Percentiles rank a stretch among this genome's conserved stretches.
phyloP scores from a whole-genome alignment of 2,797 vertebrate genomes.

The Falco biarmicus region DNA sequence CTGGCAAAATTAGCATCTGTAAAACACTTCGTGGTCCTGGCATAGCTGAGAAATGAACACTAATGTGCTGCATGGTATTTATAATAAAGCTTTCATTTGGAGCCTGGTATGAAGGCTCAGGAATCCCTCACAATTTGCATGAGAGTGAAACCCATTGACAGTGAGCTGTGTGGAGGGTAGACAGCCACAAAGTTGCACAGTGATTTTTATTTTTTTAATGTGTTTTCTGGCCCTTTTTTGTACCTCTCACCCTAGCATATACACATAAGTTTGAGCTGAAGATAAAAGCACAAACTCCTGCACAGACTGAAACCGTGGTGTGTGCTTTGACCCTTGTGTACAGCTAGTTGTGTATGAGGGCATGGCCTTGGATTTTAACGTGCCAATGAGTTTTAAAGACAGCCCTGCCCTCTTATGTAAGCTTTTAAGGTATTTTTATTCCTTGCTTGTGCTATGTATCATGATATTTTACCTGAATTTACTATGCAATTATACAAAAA shows the following conservation, averaged over 20 bases:
- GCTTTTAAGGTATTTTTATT: not conserved
- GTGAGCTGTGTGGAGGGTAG: not conserved
- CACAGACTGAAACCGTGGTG: not conserved
- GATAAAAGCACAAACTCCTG: not conserved
- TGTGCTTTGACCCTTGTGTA: not conserved
- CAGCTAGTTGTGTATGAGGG: accelerated
- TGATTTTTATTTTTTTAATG: not conserved
- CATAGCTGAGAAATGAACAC: not conserved
- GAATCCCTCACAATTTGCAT: not conserved
- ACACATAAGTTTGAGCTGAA: not conserved
- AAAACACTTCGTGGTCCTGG: not conserved
- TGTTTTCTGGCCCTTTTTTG: not conserved
- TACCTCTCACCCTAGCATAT: not conserved
- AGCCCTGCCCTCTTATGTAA: not conserved
- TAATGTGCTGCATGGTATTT: not conserved
- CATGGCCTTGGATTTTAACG: not conserved
- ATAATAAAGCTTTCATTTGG: not conserved
- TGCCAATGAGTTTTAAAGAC: not conserved
- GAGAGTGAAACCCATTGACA: not conserved
- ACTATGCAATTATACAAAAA: not conserved
- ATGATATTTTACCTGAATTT: not conserved
- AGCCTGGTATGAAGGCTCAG: not conserved
- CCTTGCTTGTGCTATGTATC: not conserved
- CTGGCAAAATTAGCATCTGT: not conserved
- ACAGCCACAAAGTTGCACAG: not conserved